Percentiles rank a stretch among this genome's conserved stretches.
These are phyloP conservation scores for Cataglyphis altisquamis DNA, from an alignment of 2,888 invertebrate species.

Conservation along the genomic window DNA sequence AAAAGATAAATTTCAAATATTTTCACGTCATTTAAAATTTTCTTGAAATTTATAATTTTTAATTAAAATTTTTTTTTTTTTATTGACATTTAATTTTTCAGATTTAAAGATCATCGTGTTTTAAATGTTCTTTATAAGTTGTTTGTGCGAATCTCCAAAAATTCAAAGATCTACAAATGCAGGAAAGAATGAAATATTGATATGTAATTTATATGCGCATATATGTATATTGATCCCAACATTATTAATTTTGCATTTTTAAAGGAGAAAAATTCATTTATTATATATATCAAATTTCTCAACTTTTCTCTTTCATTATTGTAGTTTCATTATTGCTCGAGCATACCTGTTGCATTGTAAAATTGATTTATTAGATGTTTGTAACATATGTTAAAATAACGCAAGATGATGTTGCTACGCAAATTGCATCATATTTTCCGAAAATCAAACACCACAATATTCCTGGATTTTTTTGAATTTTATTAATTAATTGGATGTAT, in stretches of 20 bases:
- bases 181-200: background rate
- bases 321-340: background rate
- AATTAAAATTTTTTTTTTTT: background rate
- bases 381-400: background rate
- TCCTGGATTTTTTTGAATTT: background rate
- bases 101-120: background rate
- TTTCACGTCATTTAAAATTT: background rate
- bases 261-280: background rate
- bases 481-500: conserved; percentile 11
- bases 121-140: background rate
- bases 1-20: background rate
- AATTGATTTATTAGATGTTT: background rate
- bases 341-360: background rate
- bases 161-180: background rate
- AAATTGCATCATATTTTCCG: background rate
- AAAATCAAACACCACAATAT: background rate
- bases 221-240: background rate
- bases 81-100: background rate
- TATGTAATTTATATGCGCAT: background rate
- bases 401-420: background rate
- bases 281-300: background rate
- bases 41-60: background rate
- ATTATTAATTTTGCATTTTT: background rate
- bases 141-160: background rate
- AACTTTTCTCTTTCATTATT: background rate